Evolutionary conservation across 2,797 vertebrate species (phyloP).

Genomic region (Malurus splendens): DNA sequence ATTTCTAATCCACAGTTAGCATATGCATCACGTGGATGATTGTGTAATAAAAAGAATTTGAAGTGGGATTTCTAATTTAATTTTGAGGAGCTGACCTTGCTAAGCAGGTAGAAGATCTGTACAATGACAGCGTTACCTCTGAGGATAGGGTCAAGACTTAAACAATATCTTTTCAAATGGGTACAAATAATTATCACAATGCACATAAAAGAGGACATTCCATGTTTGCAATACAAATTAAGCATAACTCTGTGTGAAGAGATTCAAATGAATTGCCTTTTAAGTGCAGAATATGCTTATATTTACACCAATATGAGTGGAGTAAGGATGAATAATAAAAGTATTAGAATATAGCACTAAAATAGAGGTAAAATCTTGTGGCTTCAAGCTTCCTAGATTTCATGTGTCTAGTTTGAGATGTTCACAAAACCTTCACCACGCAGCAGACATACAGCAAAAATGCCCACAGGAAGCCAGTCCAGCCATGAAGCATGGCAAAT

Average conservation of each 20-base stretch:
- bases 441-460: background rate
- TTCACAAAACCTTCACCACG: background rate
- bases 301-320: background rate
- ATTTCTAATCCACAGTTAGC: background rate
- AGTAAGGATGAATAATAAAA: background rate
- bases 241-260: background rate
- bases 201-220: background rate
- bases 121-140: background rate
- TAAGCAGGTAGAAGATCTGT: background rate
- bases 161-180: background rate
- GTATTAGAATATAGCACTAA: background rate
- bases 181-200: background rate
- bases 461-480: background rate
- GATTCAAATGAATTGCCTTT: constrained; percentile 9
- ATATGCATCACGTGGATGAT: background rate
- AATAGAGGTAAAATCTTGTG: background rate
- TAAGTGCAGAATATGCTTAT: constrained; percentile 31
- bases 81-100: background rate
- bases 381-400: background rate
- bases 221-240: background rate
- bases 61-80: background rate
- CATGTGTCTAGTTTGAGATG: background rate
- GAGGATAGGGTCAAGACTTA: background rate
- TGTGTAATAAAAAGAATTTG: background rate
- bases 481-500: background rate